Conservation (phyloP, 2,113 vertebrate genomes). For the Etheostoma cragini region DNA sequence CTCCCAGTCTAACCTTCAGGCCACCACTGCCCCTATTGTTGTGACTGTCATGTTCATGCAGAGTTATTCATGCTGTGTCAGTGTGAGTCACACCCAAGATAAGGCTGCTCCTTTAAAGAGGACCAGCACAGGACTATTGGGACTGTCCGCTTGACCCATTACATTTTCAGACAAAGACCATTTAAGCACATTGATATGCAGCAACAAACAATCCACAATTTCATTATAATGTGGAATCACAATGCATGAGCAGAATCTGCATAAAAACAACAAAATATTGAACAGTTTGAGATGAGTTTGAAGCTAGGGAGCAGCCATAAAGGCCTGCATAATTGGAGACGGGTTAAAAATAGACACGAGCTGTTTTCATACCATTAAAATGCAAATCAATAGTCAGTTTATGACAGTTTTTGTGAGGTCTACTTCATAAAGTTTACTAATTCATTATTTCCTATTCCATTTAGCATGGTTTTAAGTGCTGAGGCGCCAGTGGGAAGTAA, state of each 20-base stretch:
- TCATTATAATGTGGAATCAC: slow-evolving; percentile 29
- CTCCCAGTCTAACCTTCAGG: too few relatives aligned
- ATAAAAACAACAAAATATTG: slow-evolving; percentile 13
- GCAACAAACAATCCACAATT: slow-evolving; percentile 30
- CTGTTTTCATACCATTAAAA: slow-evolving; percentile 32
- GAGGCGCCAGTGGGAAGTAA: slow-evolving; percentile 26
- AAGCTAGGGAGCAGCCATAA: slow-evolving; percentile 7
- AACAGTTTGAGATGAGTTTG: slow-evolving; percentile 22
- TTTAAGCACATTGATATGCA: slow-evolving; percentile 11
- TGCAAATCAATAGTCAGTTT: slow-evolving; percentile 62
- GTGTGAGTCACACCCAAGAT: slow-evolving; percentile 37
- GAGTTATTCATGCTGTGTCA: background rate
- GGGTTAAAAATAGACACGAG: slow-evolving; percentile 29
- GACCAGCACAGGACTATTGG: slow-evolving; percentile 6
- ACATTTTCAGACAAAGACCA: slow-evolving; percentile 19
- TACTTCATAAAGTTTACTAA: slow-evolving; percentile 65
- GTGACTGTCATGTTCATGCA: slow-evolving; percentile 14
- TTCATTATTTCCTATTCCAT: slow-evolving; percentile 62
- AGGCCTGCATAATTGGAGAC: slow-evolving; percentile 15
- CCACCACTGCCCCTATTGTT: slow-evolving; percentile 1
- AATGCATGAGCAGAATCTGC: slow-evolving; percentile 17
- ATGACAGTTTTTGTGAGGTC: slow-evolving; percentile 59
- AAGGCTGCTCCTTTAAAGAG: slow-evolving; percentile 25
- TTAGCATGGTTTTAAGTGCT: slow-evolving; percentile 37
- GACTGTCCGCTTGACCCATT: slow-evolving; percentile 19